Base-by-base conservation (phyloP, 2,113 vertebrate genomes). In the Carlito syrichta region DNA sequence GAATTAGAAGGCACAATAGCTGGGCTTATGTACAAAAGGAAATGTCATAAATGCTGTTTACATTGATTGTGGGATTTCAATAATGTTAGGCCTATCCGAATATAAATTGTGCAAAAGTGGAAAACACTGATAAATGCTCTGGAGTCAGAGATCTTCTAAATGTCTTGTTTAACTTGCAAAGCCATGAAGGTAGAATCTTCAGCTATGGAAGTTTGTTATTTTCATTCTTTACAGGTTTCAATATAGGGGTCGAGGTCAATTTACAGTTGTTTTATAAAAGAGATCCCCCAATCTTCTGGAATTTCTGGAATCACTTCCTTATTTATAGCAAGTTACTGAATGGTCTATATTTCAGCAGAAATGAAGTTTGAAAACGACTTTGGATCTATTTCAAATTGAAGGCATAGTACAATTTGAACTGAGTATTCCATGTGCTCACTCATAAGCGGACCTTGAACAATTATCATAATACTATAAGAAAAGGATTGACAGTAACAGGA, bases 71-170 rank as follows among this genome's bases (percentile, higher is more conserved):
- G 68, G 62, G 25, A 97, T 97, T 98, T 98, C 97, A 89, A 96
- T 98, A 95, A 19, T 30, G 85, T 98, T 97, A 97, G 89, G 89
- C 98, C 97, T 98, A 96, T 96, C 97, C 95, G 74, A 97, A 95
- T 76, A 96, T 45, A 95, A 97, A 93, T 58, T 96, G 19, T 74
- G 30, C 19, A 11, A 14, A 85, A 89, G 68, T 85, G 85, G 92
- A 96, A 98, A 76, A 96, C 94, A 92, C 92, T 97, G 91, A 91
- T 95, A 73, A 97, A 93, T 86, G 17, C 30, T 48, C 27, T 85
- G n/a, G 69, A 14, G 13, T 85, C 60, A 92, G 27, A n/a, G n/a
- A n/a, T n/a, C n/a, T n/a, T n/a, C n/a, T n/a, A n/a, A n/a, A n/a
- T n/a, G n/a, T n/a, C n/a, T n/a, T n/a, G 43, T 32, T 89, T 68